Base-by-base conservation (phyloP, 2,888 invertebrate species). In the Pristionchus exspectatus region DNA sequence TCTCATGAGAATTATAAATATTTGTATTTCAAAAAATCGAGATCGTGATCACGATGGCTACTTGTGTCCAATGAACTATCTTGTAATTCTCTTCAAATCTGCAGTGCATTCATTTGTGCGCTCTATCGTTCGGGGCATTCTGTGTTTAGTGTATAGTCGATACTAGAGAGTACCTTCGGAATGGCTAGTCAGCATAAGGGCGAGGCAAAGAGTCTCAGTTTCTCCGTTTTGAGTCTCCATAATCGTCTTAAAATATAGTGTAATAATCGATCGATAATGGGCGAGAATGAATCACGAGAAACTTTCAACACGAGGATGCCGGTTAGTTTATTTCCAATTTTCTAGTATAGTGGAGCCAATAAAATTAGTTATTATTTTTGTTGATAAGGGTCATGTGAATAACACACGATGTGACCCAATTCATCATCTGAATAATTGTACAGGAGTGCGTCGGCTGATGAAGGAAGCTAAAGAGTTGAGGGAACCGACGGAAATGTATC, bases 401-500 rank as follows among this genome's bases (percentile, higher is more conserved):
- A 1, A 72, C 27, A n/a, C 72, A n/a, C 30, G n/a, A 50, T 10
- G 10, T 50, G 44, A 50, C 12, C 44, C 9, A 10, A 50, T 50
- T 50, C 44, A 9, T 50, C 12, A 50, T 7, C 9, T 50, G 44
- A 10, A 12, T n/a, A 69, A 24, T 5, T 7, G 0, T 66, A 38
- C 18, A 97, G 98, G 98, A 95, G 98, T 98, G 9, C 98, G 98
- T 96, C 96, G 98, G 88, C 96, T 98, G 93, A 97, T 98, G 97
- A 96, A 97, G 95, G 98, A 98, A 96, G 98, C 98, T 18, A 95
- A 96, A 91, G 98, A 98, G 95, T 96, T 98, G 91, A 96, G 97
- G 56, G 97, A 97, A 93, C 97, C 98, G 10, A 98, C 98, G 0
- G 98, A 98, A 94, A 97, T 98, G 95, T 98, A 97, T 95, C 97